Percentiles rank a stretch among this genome's conserved stretches.
phyloP scores from a whole-genome alignment of 2,888 invertebrate species.

The Hypena proboscidalis region DNA sequence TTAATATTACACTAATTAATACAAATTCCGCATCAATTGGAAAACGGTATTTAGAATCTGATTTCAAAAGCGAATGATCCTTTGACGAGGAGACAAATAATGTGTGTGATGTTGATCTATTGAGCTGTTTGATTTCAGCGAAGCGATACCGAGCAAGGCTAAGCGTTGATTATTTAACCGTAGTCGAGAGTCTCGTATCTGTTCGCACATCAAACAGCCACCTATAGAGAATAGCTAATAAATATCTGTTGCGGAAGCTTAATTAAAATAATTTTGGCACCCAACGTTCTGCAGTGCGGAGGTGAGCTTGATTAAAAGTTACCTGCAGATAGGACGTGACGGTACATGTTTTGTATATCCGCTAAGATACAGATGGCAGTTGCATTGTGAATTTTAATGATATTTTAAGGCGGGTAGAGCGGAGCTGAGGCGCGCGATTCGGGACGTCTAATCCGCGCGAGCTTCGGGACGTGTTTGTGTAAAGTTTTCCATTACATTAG shows the following conservation, averaged over 20 bases:
- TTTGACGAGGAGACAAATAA: constrained; percentile 33
- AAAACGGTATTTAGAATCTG: constrained; percentile 12
- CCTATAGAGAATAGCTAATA: constrained; percentile 46
- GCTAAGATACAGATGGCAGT: constrained; percentile 44
- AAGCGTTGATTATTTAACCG: constrained; percentile 50
- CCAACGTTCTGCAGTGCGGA: constrained; percentile 33
- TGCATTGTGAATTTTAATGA: constrained; percentile 72
- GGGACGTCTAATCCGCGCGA: constrained; percentile 62
- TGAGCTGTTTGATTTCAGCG: constrained; percentile 25
- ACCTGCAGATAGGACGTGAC: constrained; percentile 37
- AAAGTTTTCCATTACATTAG: constrained; percentile 79
- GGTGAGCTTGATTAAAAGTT: constrained; percentile 51
- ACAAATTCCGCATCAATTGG: not conserved
- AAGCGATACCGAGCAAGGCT: constrained; percentile 26
- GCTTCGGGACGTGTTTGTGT: constrained; percentile 67
- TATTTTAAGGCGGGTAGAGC: constrained; percentile 52
- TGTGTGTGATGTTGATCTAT: constrained; percentile 45
- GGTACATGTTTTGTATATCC: constrained; percentile 52
- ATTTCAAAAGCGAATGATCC: constrained; percentile 16
- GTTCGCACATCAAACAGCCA: constrained; percentile 39
- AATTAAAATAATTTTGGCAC: constrained; percentile 54
- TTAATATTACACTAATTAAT: constrained; percentile 3
- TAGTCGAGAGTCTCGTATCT: constrained; percentile 38
- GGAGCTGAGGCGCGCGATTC: constrained; percentile 37
- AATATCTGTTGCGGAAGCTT: constrained; percentile 42